Base-by-base conservation (phyloP, 2,888 invertebrate species). In the Sacculina carcini region DNA sequence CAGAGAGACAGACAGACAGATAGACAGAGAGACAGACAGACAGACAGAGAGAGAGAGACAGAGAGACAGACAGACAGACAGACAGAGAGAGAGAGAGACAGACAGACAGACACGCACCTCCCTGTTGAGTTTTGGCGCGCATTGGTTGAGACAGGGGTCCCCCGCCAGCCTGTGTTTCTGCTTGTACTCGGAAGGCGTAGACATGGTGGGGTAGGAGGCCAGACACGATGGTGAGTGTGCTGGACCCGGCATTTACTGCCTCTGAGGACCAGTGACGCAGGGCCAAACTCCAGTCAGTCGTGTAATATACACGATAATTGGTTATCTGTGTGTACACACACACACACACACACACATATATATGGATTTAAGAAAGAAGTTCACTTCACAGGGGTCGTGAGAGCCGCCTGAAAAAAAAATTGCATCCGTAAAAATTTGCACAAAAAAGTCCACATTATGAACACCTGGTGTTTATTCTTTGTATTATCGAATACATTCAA, bases 41-140 rank as follows among this genome's bases (percentile, higher is more conserved):
- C 7, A 34, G 7, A 34, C 7, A 34, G 34, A 34, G 14, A 34
- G 34, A 34, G 6, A 34, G 7, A 38, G 5, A 19, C 7, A 38
- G 19, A 38, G 38, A 4, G 19, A 38, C 38, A 38, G 38, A 3
- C 7, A 38, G 19, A 38, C 19, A 4, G 19, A 38, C 38, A 38
- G 38, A 16, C 14, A 34, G 14, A 34, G 34, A 12, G 34, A 34
- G 14, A 34, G 34, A 12, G 34, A 34, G 14, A 34, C 14, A 12
- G 34, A 34, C 34, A 34, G 34, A 12, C 14, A 34, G 14, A n/a
- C 12, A 44, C 55, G 63, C 66, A 82, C 82, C 66, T 61, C 74
- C 96, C 76, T 87, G 90, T 63, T 89, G 87, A 28, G 92, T 94
- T 70, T 90, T 87, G 60, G 94, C 90, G 67, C 89, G 87, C n/a